phyloP scores from a whole-genome alignment of 2,888 invertebrate species.

The Patella depressa region DNA sequence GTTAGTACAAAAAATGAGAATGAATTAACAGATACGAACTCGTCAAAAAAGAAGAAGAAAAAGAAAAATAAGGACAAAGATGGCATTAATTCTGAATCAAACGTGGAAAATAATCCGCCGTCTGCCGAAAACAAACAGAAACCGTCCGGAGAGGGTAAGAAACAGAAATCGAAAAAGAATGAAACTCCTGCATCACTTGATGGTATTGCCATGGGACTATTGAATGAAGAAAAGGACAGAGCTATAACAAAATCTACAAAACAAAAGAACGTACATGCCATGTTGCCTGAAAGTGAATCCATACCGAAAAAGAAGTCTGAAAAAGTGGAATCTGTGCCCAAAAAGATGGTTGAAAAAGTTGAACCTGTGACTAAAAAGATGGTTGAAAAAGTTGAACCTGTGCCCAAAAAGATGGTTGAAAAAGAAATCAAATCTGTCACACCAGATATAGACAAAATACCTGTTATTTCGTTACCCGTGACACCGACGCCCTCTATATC shows the following conservation, averaged over 20 bases:
- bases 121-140: not conserved
- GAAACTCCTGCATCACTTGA: conserved; percentile 17
- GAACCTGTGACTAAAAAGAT: too few species aligned
- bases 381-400: too few species aligned
- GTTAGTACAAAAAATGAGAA: conserved; percentile 24
- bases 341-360: too few species aligned
- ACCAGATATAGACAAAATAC: not conserved
- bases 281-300: not conserved
- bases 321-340: too few species aligned
- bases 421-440: not conserved
- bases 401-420: not conserved
- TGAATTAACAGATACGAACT: conserved; percentile 38
- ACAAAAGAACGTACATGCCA: not conserved
- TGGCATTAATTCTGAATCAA: conserved; percentile 22
- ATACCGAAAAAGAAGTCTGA: too few species aligned
- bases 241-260: not conserved
- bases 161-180: conserved; percentile 32
- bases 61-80: conserved; percentile 45
- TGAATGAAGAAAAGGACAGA: conserved; percentile 6
- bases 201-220: conserved; percentile 20
- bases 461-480: not conserved
- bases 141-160: conserved; percentile 18
- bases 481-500: conserved; percentile 18
- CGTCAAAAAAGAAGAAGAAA: conserved; percentile 64
- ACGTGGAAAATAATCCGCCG: conserved; percentile 18